These are phyloP conservation scores for Pachypeltis micranthus DNA, from an alignment of 1,140 invertebrate species.

Conservation along the genomic window DNA sequence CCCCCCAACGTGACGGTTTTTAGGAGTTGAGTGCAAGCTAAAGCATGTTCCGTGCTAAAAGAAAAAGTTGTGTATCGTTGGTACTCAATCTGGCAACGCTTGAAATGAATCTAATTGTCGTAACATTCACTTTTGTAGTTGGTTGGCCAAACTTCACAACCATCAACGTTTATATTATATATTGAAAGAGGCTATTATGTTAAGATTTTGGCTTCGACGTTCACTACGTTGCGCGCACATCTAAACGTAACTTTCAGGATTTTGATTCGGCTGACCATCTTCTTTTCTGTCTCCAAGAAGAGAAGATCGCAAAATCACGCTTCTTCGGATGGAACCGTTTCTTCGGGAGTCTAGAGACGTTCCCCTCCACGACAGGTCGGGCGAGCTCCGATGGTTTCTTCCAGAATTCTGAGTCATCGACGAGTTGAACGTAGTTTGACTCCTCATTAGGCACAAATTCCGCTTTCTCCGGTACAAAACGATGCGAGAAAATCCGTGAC, in stretches of 20 bases:
- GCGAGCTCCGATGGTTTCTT: constrained; percentile 19
- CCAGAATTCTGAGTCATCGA: constrained; percentile 24
- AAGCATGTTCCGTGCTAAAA: too few relatives aligned
- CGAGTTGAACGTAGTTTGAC: constrained; percentile 25
- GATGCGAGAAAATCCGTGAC: constrained; percentile 55
- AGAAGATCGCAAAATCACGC: constrained; percentile 31
- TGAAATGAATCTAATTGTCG: too few relatives aligned
- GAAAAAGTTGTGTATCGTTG: too few relatives aligned
- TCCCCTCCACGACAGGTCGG: constrained; percentile 22
- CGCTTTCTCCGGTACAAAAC: constrained; percentile 37
- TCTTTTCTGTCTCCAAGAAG: constrained; percentile 13
- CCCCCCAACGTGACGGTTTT: too few relatives aligned
- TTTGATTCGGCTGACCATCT: not conserved
- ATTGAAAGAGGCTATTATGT: too few relatives aligned
- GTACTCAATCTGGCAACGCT: too few relatives aligned
- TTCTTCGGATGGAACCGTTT: constrained; percentile 36
- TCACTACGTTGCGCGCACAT: not conserved
- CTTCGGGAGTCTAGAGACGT: constrained; percentile 31
- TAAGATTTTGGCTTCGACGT: too few relatives aligned
- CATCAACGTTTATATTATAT: too few relatives aligned
- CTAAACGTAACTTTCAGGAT: constrained; percentile 25
- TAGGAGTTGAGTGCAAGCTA: too few relatives aligned
- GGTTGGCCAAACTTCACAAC: too few relatives aligned
- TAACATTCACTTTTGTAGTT: too few relatives aligned
- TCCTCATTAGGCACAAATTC: constrained; percentile 19